Conservation (phyloP, 2,113 vertebrate species). For the Charina bottae region DNA sequence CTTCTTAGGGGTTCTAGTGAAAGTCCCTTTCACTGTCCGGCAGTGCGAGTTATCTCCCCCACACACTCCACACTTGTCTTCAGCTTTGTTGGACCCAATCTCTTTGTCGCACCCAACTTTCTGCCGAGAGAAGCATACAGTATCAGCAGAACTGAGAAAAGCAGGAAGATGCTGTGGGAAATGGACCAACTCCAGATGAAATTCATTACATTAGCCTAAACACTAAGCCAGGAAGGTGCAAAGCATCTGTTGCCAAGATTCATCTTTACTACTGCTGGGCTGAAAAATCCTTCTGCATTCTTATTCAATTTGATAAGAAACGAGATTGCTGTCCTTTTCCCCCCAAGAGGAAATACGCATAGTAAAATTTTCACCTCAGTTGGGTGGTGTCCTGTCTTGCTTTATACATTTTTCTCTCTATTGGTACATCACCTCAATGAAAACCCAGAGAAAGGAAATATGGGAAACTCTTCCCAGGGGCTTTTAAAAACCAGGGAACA, state of each 20-base stretch:
- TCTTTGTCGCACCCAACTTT: constrained; percentile 97
- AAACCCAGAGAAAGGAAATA: too few relatives aligned
- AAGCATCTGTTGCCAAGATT: background rate
- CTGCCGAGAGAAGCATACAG: constrained; percentile 71
- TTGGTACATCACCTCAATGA: too few relatives aligned
- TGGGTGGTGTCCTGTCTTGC: too few relatives aligned
- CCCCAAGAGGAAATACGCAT: too few relatives aligned
- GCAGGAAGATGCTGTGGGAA: background rate
- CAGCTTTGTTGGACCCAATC: constrained; percentile 90
- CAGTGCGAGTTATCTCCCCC: constrained; percentile 97
- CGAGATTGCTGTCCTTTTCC: too few relatives aligned
- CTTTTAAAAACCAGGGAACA: too few relatives aligned
- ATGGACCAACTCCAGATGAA: background rate
- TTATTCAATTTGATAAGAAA: too few relatives aligned
- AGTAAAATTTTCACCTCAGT: too few relatives aligned
- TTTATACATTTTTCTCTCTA: too few relatives aligned
- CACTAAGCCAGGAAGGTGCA: background rate
- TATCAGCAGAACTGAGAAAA: background rate
- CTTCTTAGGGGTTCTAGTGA: constrained; percentile 92
- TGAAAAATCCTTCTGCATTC: background rate
- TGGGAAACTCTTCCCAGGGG: too few relatives aligned
- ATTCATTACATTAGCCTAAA: background rate
- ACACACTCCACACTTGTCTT: constrained; percentile 96
- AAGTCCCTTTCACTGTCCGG: constrained; percentile 92
- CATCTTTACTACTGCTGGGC: background rate